A percentile compares a stretch with the other conserved stretches of the same genome.
phyloP scores from a whole-genome alignment of 2,113 vertebrate genomes.

The Aspidoscelis tigris region DNA sequence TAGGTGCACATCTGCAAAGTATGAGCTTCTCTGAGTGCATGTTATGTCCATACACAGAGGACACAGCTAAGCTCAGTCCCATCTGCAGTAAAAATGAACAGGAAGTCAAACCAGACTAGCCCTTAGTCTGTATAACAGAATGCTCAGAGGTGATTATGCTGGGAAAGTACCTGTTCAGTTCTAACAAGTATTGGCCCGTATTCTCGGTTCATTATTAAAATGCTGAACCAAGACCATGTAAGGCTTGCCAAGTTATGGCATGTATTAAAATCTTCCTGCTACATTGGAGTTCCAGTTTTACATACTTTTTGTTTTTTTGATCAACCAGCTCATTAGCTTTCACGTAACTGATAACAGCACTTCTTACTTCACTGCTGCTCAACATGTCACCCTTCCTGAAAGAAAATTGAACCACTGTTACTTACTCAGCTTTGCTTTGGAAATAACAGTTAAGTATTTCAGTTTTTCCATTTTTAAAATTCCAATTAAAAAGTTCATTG shows the following conservation, averaged over 20 bases:
- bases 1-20: background rate
- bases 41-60: no score
- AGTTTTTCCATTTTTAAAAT: background rate
- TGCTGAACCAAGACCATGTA: background rate
- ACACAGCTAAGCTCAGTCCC: background rate
- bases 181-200: background rate
- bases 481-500: background rate
- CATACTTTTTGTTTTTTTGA: conserved; percentile 92
- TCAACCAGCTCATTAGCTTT: conserved; percentile 90
- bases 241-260: background rate
- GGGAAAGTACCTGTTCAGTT: background rate
- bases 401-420: conserved; percentile 30
- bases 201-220: background rate
- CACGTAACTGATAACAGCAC: conserved; percentile 85
- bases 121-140: background rate
- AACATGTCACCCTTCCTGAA: conserved; percentile 88
- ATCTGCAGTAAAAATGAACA: background rate
- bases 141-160: background rate
- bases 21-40: background rate
- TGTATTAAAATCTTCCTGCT: background rate
- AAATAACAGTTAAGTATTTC: background rate
- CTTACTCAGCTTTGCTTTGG: background rate
- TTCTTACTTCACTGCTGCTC: conserved; percentile 85
- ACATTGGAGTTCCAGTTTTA: background rate
- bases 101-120: background rate